A percentile compares a stretch with the other conserved stretches of the same genome.
phyloP scores from a whole-genome alignment of 2,113 vertebrate genomes.

The Stictonetta naevosa region DNA sequence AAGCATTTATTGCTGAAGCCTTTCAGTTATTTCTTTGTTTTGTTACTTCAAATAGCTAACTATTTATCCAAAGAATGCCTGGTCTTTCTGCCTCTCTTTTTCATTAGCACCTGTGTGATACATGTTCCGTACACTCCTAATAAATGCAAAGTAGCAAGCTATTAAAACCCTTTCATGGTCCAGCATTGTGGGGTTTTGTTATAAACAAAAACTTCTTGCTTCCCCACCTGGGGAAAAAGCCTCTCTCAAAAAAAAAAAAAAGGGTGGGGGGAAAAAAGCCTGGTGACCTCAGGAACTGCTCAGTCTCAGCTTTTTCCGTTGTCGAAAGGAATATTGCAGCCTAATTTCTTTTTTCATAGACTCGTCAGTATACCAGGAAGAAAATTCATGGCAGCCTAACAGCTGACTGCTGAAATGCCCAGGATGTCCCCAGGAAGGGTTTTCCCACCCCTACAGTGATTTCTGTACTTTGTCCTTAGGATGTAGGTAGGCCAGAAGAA shows the following conservation, averaged over 20 bases:
- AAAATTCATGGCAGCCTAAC: background rate
- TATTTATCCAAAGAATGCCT: background rate
- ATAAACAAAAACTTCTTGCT: background rate
- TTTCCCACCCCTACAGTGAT: background rate
- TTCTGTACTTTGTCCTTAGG: background rate
- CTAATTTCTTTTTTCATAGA: background rate
- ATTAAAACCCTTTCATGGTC: background rate
- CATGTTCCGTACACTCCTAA: background rate
- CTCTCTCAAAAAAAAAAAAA: background rate
- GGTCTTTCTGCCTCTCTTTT: background rate
- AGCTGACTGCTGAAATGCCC: background rate
- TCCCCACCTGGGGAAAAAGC: background rate
- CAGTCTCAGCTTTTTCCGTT: background rate
- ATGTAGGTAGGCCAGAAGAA: background rate
- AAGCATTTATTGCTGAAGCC: slow-evolving; percentile 37
- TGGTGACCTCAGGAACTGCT: background rate
- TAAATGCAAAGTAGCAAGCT: background rate
- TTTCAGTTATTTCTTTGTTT: slow-evolving; percentile 51
- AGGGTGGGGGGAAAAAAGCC: background rate
- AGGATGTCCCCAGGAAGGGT: background rate
- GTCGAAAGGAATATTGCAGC: background rate
- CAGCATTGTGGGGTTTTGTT: background rate
- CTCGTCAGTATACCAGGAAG: background rate
- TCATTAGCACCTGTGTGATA: background rate
- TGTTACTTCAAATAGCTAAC: slow-evolving; percentile 1